A percentile compares a stretch with the other conserved stretches of the same genome.
phyloP scores from a whole-genome alignment of 2,113 vertebrate genomes.

The Pygathrix nemaeus region DNA sequence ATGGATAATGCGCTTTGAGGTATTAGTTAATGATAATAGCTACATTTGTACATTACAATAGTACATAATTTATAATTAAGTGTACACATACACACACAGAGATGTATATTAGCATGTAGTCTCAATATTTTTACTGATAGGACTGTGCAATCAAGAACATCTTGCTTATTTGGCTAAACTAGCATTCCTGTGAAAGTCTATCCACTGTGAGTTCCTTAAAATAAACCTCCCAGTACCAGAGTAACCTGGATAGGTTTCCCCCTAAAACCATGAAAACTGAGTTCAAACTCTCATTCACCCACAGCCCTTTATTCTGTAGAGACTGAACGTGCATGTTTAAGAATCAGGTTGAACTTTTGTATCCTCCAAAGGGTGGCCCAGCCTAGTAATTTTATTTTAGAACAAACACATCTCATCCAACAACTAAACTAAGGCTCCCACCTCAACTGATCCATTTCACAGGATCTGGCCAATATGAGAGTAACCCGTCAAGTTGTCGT shows the following conservation, averaged over 20 bases:
- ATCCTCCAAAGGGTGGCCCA: neutral
- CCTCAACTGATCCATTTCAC: neutral
- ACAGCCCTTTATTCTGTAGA: neutral
- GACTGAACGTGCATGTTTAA: accelerated
- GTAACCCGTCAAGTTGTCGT: no score
- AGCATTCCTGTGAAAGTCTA: neutral
- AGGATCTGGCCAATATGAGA: neutral
- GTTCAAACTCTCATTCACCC: neutral
- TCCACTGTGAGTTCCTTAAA: neutral
- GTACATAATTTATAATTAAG: neutral
- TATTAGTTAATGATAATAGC: neutral
- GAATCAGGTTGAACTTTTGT: neutral
- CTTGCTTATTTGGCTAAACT: neutral
- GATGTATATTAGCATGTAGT: neutral
- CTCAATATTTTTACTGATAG: neutral
- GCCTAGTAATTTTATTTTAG: neutral
- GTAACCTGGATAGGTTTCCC: neutral
- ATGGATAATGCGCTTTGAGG: neutral
- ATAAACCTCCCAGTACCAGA: neutral
- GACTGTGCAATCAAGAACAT: neutral
- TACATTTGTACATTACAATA: neutral
- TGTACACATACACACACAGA: neutral
- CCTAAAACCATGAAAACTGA: neutral
- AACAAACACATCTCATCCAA: neutral
- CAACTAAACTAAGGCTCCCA: neutral